Evolutionary conservation across 2,888 invertebrate genomes (phyloP), one percentile per base, ranked within the genome.

Genomic region (Hypomecis punctinalis): DNA sequence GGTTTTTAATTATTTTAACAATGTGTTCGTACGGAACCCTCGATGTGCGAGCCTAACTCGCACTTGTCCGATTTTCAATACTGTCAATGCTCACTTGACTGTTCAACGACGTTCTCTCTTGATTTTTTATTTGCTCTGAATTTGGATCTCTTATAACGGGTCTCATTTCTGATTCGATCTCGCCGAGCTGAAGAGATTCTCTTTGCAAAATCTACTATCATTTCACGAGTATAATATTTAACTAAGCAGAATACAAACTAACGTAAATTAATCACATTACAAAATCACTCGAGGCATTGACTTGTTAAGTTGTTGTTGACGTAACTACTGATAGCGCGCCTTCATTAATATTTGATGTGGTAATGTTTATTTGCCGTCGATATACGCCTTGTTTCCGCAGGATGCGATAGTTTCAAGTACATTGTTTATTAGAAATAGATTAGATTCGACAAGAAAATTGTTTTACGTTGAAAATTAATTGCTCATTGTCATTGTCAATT

Each of bases 211-310:
- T 1, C 6, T 43, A 6, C n/a, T 10, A 6, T 11, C 9, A 13
- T 11, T 46, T 1, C 46, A 39, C 35, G 8, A 35, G 5, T 39
- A 13, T 7, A 11, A 40, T 40, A n/a, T 40, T 40, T 57, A 56
- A 56, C 55, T 36, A 56, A 56, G 49, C 36, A 35, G 35, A 58
- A 49, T 8, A 58, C 35, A 49, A 58, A 49, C 8, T 35, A 23
- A 42, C 42, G 58, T 58, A 58, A 58, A 49, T 42, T 58, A 36
- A 49, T 48, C 35, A 35, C 42, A 36, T 11, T 49, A 58, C 43
- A 48, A 49, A 49, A 58, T 49, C 58, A 49, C 58, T 49, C 13
- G 43, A 59, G 59, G 59, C 59, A 51, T 59, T 58, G 49, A 48
- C 40, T 58, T 49, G 43, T 43, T 35, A 43, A 43, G 59, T 51